Percentiles rank a stretch among this genome's conserved stretches.
phyloP scores from a whole-genome alignment of 1,140 invertebrate species.

The Dreissena polymorpha region DNA sequence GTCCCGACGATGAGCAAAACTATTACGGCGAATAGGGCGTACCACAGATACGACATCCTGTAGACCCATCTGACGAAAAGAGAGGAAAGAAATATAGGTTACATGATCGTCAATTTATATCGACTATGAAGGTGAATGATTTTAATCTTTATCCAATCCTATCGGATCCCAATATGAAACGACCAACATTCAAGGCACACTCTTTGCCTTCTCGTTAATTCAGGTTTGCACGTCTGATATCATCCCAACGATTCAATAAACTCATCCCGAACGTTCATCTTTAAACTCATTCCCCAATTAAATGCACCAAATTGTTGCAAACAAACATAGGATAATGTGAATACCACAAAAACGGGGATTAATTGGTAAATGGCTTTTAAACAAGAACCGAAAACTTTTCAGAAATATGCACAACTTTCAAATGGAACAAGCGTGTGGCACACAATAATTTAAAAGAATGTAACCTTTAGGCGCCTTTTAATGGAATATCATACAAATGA shows the following conservation, averaged over 20 bases:
- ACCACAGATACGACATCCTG: slow-evolving; percentile 63
- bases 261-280: too few relatives aligned
- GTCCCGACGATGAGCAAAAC: slow-evolving; percentile 53
- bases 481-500: too few relatives aligned
- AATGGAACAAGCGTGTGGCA: too few relatives aligned
- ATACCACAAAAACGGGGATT: too few relatives aligned
- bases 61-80: slow-evolving; percentile 65
- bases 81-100: not conserved
- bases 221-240: not conserved
- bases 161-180: not conserved
- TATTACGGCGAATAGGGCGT: slow-evolving; percentile 63
- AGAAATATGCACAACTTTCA: too few relatives aligned
- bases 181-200: not conserved
- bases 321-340: too few relatives aligned
- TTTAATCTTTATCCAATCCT: not conserved
- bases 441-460: too few relatives aligned
- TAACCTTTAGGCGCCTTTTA: too few relatives aligned
- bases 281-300: too few relatives aligned
- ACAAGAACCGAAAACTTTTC: too few relatives aligned
- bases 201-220: not conserved
- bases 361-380: too few relatives aligned
- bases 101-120: not conserved
- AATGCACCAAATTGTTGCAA: too few relatives aligned
- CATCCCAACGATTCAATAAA: slow-evolving; percentile 22
- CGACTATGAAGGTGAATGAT: not conserved